Base-by-base conservation (phyloP, 35 echinoderm and acorn worm genomes). In the Apostichopus japonicus region DNA sequence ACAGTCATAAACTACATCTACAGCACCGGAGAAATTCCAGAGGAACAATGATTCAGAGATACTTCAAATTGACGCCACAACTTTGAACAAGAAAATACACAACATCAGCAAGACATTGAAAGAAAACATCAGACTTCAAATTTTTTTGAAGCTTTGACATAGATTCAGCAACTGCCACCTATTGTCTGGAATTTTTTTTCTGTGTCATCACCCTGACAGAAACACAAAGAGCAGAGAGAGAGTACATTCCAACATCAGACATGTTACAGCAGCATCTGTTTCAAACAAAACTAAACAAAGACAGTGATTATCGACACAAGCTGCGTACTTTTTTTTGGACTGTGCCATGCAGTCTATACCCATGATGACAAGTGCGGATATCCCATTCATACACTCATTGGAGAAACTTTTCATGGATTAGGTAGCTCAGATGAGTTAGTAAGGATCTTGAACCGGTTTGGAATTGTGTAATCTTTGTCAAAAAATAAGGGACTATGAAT, bases 321-420 rank as follows among this genome's bases (percentile, higher is more conserved):
- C 24, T 86, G 17, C 14, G 83, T 11, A 55, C 22, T 6, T 24
- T 86, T n/a, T 55, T 86, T 56, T 86, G 53, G 24, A 24, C 19
- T 90, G 33, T 90, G 23, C 62, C 70, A 90, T 33, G 17, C 52
- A 15, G 63, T 76, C 5, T 90, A 72, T 53, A 24, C 87, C 23
- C 62, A 33, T 90, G 67, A 90, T 53, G 87, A 90, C 52, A 76
- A 33, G 52, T 90, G 87, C 52, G 61, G 87, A 21, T 90, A 72
- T 90, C 87, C 87, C 6, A 10, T 90, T 9, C 61, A 75, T 76
- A 90, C 87, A 10, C 33, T 90, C 4, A 14, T 90, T 8, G 67
- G 87, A 15, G 67, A 73, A 90, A 33, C 63, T 73, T 23, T 90
- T 13, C 61, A 75, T 57, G 83, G 83, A 6, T 10, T 87, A 56